Base-by-base conservation (phyloP, 2,888 invertebrate genomes). In the Drosophila anomalipes region DNA sequence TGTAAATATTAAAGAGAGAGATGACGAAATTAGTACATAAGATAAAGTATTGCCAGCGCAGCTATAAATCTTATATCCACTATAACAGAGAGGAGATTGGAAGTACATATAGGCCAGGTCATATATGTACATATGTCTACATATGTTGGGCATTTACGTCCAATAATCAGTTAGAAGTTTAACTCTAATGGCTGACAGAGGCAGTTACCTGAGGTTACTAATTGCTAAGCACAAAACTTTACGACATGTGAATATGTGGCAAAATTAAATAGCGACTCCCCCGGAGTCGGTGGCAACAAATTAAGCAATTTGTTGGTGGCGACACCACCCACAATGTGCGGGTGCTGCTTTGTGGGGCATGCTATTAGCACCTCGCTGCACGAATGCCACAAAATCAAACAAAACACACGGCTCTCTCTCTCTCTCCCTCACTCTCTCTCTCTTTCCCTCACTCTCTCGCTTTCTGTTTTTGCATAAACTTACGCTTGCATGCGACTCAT, bases 401-500 rank as follows among this genome's bases (percentile, higher is more conserved):
- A 14, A 58, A 30, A 58, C 47, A 63, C 47, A 47, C 47, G 9
- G 26, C n/a, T 51, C 56, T 41, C 30, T 30, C n/a, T 7, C 19
- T 19, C 26, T n/a, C 26, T 14, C 26, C 52, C 26, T 28, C 28
- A 0, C 28, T 28, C 28, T 2, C 26, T 10, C 19, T 5, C 10
- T 10, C 28, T 5, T 16, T 5, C 49, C 10, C 9, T 2, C 16
- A 16, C 49, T 49, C 28, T 10, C 28, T 51, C 10, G 26, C 7
- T 26, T 28, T 10, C 26, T 49, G 52, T 57, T 70, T 85, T 79
- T 85, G 81, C 70, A 81, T 81, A 58, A 74, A 91, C 92, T 91
- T 81, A 91, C 92, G 86, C 81, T 84, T 92, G 90, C 80, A 92
- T 87, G 83, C 91, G 91, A 74, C 83, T 87, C 91, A 91, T 91